Conservation (phyloP, 2,113 vertebrate genomes). For the Sphaerodactylus townsendi region DNA sequence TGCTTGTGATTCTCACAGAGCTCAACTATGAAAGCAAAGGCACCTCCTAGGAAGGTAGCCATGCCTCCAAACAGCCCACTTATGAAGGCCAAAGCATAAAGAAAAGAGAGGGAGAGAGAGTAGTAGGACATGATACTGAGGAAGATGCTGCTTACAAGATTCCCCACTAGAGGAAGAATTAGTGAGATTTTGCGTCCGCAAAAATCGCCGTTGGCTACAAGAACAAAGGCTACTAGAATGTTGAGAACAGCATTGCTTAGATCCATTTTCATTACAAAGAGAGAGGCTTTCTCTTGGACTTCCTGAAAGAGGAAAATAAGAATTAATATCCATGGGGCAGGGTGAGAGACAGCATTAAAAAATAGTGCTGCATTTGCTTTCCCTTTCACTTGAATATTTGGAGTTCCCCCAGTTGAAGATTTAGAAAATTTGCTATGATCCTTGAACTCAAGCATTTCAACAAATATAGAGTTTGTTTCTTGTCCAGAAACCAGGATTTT, state of each 20-base stretch:
- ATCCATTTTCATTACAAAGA: conserved; percentile 85
- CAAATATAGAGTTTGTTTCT: no score
- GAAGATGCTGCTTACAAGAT: conserved; percentile 71
- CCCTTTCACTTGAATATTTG: no score
- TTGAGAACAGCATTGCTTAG: conserved; percentile 83
- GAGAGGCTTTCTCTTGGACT: conserved; percentile 86
- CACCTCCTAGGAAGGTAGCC: conserved; percentile 87
- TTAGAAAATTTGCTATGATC: no score
- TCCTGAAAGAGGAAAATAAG: conserved; percentile 77
- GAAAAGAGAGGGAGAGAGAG: conserved; percentile 80
- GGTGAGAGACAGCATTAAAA: not conserved
- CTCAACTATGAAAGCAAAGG: conserved; percentile 90
- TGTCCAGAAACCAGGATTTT: no score
- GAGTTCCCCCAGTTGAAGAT: no score
- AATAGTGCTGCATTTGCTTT: not conserved
- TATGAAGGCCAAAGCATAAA: conserved; percentile 78
- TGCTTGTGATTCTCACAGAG: conserved; percentile 78
- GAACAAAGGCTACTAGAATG: conserved; percentile 84
- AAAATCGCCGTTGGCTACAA: conserved; percentile 88
- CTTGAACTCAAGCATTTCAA: no score
- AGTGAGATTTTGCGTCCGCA: conserved; percentile 88
- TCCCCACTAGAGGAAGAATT: conserved; percentile 82
- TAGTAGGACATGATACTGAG: conserved; percentile 81
- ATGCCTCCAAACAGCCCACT: conserved; percentile 85
- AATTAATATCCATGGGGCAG: not conserved